phyloP scores from a whole-genome alignment of 1,140 invertebrate genomes.

The Ridgeia piscesae region DNA sequence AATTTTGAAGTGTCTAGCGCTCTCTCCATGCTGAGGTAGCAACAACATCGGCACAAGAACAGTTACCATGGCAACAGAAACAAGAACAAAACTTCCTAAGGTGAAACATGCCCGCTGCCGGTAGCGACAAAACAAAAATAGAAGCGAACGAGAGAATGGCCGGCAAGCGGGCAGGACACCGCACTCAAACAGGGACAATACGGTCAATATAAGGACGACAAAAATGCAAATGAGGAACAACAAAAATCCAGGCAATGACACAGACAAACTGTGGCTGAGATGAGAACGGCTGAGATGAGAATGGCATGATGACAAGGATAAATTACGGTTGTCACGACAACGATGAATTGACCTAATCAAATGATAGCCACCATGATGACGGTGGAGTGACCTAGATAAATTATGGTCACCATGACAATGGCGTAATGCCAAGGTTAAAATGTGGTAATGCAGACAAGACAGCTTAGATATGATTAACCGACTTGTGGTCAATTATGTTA shows the following conservation, averaged over 20 bases:
- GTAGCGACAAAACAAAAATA: not conserved
- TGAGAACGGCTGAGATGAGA: no score
- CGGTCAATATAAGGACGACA: not conserved
- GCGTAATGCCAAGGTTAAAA: no score
- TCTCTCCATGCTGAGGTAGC: not conserved
- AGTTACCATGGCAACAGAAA: not conserved
- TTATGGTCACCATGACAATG: not conserved
- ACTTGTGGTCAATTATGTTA: no score
- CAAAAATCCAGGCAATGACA: not conserved
- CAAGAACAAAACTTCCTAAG: not conserved
- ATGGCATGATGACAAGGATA: not conserved
- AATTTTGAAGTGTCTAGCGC: not conserved
- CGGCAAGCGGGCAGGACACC: slow-evolving; percentile 8
- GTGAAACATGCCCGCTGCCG: not conserved
- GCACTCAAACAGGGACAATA: not conserved
- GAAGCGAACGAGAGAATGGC: not conserved
- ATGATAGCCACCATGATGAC: no score
- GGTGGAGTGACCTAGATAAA: not conserved
- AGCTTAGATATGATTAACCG: not conserved
- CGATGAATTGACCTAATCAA: no score
- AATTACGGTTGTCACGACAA: no score
- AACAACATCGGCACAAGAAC: not conserved
- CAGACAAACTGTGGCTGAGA: not conserved
- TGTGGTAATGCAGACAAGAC: no score
- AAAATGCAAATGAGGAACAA: not conserved